Evolutionary conservation across 2,888 invertebrate species (phyloP), one percentile per base, ranked within the genome.

Genomic region (Lissonota sp.): DNA sequence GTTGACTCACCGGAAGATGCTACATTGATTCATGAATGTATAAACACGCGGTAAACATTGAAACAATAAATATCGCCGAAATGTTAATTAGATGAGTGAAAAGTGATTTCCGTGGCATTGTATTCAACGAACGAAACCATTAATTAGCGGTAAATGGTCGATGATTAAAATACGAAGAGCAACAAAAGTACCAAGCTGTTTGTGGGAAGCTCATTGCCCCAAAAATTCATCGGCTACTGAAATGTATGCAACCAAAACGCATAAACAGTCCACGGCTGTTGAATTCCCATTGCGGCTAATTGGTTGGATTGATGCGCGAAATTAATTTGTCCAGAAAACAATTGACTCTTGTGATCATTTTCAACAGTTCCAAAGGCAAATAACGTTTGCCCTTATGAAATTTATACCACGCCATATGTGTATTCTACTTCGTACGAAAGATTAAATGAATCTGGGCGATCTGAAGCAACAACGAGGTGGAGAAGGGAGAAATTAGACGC

Each of bases 31-130:
- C 37, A 7, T 58, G 26, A 51, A 49, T 66, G 7, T 8, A 37
- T 37, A 39, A 46, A 44, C 6, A 10, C 10, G 44, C 8, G 40
- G 53, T n/a, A 42, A 77, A 60, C 66, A n/a, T 71, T 58, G n/a
- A 12, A 71, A 66, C 71, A 71, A 71, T 60, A 49, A 64, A 51
- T 58, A 51, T 55, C 70, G 26, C 71, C 42, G 37, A 67, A 78
- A 67, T 58, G 78, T 80, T 75, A 80, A 80, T 75, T 80, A 71
- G 40, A 71, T 60, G 16, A 62, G 16, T 40, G 72, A 53, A 55
- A 57, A 63, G 26, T 14, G 39, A 70, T 79, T 60, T 74, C 64
- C 69, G 70, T 66, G 70, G 58, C 46, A 53, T 46, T 58, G 16
- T 53, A 37, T 64, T 53, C 16, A 57, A 8, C 44, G 40, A 62